Base-by-base conservation (phyloP, 2,113 vertebrate genomes). In the Hydrolagus affinis region DNA sequence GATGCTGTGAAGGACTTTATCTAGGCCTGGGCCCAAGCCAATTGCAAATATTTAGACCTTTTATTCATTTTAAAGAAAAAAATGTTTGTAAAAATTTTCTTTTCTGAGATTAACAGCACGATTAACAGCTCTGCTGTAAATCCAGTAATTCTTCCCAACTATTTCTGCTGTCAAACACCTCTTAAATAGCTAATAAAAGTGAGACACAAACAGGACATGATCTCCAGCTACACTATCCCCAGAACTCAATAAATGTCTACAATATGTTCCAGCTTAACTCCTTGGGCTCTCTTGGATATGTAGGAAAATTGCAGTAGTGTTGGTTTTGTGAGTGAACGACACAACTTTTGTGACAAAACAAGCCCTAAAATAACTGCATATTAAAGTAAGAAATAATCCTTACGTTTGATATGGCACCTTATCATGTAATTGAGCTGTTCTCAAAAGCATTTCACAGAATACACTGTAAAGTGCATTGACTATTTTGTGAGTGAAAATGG, bases 151-250 rank as follows among this genome's bases (percentile, higher is more conserved):
- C 62, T 83, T 64, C 32, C 62, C 64, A 83, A 83, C 78, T 28
- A 8, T 32, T 83, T 56, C 78, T 68, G 9, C 78, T 83, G 78
- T 28, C 78, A 83, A 83, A 83, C 78, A 83, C 62, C 78, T 83
- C 78, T 83, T 83, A 83, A 66, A 83, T 83, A 83, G 78, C 62
- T 83, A 83, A 66, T 83, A 83, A 83, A 83, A 83, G 60, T 83
- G 78, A 83, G 62, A 83, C 62, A 83, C 78, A 66, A 83, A 83
- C 78, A 68, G 78, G 62, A 68, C 62, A 19, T 17, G 62, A 66
- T 83, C 78, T 83, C 78, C 62, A 83, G 66, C 77, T 66, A 3
- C 78, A 66, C 78, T 32, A 83, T 66, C 78, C 78, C 59, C 19
- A 11, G 60, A 83, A 83, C 15, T 83, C 14, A 83, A 83, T 66